phyloP scores from a whole-genome alignment of 2,797 vertebrate species.

The Falco biarmicus region DNA sequence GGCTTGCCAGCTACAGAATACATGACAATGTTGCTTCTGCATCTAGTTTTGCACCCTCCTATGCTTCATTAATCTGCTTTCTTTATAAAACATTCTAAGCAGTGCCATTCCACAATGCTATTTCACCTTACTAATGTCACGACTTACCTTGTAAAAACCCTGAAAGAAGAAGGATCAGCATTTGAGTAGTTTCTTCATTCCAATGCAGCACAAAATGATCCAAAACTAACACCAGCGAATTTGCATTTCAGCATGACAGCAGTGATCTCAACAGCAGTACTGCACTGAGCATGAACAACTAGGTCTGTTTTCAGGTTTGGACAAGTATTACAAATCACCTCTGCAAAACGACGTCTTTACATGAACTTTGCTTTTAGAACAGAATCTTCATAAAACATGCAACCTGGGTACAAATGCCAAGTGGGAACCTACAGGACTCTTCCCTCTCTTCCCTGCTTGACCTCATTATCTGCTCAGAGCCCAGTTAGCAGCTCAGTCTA shows the following conservation, averaged over 20 bases:
- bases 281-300: neutral
- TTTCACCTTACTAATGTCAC: neutral
- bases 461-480: constrained; percentile 51
- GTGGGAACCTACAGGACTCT: neutral
- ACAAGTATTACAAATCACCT: neutral
- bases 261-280: neutral
- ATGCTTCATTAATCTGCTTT: neutral
- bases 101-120: neutral
- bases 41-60: neutral
- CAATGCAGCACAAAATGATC: neutral
- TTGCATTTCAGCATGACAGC: neutral
- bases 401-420: neutral
- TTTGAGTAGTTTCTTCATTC: neutral
- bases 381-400: neutral
- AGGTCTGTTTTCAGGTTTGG: neutral
- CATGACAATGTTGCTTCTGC: neutral
- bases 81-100: neutral
- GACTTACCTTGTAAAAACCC: neutral
- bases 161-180: neutral
- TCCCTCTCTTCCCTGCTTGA: constrained; percentile 23
- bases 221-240: neutral
- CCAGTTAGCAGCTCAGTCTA: constrained; percentile 43
- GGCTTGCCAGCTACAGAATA: neutral
- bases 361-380: neutral
- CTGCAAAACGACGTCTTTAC: neutral